Evolutionary conservation across 2,888 invertebrate genomes (phyloP), one percentile per base, ranked within the genome.

Genomic region (Diplazon laetatorius): DNA sequence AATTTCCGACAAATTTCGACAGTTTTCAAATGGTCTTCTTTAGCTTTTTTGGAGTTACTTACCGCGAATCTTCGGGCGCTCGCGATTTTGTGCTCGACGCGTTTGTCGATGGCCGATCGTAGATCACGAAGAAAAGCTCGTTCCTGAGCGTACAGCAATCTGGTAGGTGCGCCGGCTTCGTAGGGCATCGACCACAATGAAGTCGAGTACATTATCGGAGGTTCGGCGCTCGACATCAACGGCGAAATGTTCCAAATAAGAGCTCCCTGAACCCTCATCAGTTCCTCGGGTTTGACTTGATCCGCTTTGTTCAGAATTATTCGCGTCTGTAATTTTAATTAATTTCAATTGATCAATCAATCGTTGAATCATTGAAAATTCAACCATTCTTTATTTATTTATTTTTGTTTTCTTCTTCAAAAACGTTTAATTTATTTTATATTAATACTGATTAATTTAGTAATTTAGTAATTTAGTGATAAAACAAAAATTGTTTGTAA

Each of bases 191-290:
- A 96, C 97, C 97, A 97, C 85, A 97, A 91, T 10, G 97, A 97
- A 62, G 95, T 95, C 16, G 97, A 96, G 92, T 97, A 98, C 95
- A 98, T 96, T 68, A 96, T 93, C 20, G 98, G 98, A 4, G 98
- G 98, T 90, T 98, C 97, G 57, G 97, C 95, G 57, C 97, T 97
- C 80, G 97, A 97, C 96, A 98, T 97, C 86, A 98, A 92, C 4
- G 98, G 98, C n/a, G 97, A 97, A 86, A 98, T 96, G 91, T 97
- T 98, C 98, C 98, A 98, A 87, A 98, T 97, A 66, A 98, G 93
- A 10, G 97, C 97, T 84, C 97, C 97, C 91, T 98, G 98, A 1
- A 98, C 97, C 83, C 97, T 94, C 95, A 98, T 95, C 82, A 98
- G 91, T 91, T 98, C 98, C 89, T 97, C 97, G 0, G 97, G 96